phyloP scores from a whole-genome alignment of 2,888 invertebrate genomes.

The Branchipolynoe longqiensis region DNA sequence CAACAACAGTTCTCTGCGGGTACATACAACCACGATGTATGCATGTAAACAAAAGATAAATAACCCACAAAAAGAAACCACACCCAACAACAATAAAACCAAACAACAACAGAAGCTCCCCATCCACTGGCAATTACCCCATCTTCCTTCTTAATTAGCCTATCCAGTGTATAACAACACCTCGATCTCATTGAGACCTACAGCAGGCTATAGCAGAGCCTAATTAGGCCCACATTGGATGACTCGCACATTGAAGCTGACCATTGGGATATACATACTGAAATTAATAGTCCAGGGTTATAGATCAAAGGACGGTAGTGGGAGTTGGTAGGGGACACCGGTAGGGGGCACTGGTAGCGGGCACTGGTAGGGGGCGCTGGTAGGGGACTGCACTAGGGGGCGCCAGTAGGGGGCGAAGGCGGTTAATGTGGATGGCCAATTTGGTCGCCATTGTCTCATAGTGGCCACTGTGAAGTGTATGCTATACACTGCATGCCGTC shows the following conservation, averaged over 20 bases:
- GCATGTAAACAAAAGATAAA: too few species aligned
- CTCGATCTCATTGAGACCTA: not conserved
- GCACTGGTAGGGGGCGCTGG: too few species aligned
- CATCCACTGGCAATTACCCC: too few species aligned
- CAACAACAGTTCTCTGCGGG: too few species aligned
- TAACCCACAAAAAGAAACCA: too few species aligned
- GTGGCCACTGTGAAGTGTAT: too few species aligned
- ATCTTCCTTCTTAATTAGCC: constrained; percentile 31
- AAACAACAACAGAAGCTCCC: too few species aligned
- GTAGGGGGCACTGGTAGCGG: too few species aligned
- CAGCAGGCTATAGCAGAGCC: not conserved
- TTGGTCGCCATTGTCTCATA: constrained; percentile 3
- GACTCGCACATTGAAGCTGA: constrained; percentile 11
- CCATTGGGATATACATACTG: constrained; percentile 49
- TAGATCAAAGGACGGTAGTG: constrained; percentile 9
- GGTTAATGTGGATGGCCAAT: constrained; percentile 37
- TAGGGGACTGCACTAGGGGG: too few species aligned
- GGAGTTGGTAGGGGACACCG: not conserved
- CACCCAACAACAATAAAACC: too few species aligned
- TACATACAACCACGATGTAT: too few species aligned
- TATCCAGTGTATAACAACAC: constrained; percentile 13
- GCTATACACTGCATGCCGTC: too few species aligned
- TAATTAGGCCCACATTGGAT: constrained; percentile 12
- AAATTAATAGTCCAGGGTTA: constrained; percentile 28
- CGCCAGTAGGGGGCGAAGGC: not conserved